Base-by-base conservation (phyloP, 2,888 invertebrate species). In the Eupelmus urozonus region DNA sequence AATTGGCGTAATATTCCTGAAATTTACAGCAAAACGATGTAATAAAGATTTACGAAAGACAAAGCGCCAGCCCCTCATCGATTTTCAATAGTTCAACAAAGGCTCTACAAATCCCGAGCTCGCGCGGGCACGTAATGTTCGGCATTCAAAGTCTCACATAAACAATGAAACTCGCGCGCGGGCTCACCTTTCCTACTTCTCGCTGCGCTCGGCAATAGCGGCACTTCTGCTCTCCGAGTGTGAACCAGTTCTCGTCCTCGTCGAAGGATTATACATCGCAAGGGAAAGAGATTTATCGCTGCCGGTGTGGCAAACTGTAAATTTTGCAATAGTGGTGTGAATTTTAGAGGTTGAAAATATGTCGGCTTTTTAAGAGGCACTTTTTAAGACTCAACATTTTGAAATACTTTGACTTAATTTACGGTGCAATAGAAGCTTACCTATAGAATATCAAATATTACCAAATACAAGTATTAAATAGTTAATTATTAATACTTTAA, bases 41-140 rank as follows among this genome's bases (percentile, higher is more conserved):
- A 60, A 67, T 75, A 67, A 75, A 40, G 42, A 60, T 42, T 45
- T 51, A 60, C 11, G 67, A 16, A 62, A 60, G 51, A 62, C 40
- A 60, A 75, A 75, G 53, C 60, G 60, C 57, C 45, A 49, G 9
- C n/a, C 40, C 25, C 16, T 23, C 9, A 75, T 75, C 75, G 75
- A 75, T 67, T 67, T 67, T 67, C 67, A 53, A 75, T 75, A 67
- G 60, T 67, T 75, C 27, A 75, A 75, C 67, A 67, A 60, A 67
- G 27, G 60, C 57, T 66, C 53, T 67, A 53, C 67, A 75, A 75
- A 67, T 67, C 40, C 59, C 25, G 20, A n/a, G 27, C 67, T n/a
- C 34, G 27, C 67, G 13, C 53, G n/a, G n/a, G n/a, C 23, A 13
- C 60, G 27, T 75, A 75, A 75, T 60, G 60, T 67, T 67, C 60